Percentiles rank a stretch among this genome's conserved stretches.
Conservation (phyloP, 2,113 vertebrate species). For the Lagopus leucura region DNA sequence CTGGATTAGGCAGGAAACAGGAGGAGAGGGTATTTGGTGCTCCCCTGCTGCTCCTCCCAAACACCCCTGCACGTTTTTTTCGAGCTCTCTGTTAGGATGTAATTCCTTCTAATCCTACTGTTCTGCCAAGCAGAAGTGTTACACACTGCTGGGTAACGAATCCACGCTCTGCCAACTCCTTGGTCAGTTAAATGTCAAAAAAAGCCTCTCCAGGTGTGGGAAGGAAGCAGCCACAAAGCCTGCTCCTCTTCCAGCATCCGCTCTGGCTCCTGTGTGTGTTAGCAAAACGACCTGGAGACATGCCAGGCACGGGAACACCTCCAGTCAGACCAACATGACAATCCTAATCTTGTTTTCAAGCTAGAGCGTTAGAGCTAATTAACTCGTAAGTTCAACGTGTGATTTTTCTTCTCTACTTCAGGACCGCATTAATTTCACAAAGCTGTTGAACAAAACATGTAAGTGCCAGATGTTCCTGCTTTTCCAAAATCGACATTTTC, state of each 20-base stretch:
- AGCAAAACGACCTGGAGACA: background rate
- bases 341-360: background rate
- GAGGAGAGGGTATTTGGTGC: background rate
- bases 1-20: background rate
- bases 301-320: background rate
- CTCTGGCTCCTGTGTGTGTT: background rate
- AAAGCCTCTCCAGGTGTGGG: background rate
- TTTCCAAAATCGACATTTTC: background rate
- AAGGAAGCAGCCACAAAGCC: background rate
- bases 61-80: background rate
- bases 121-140: background rate
- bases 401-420: constrained; percentile 15
- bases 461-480: constrained; percentile 8
- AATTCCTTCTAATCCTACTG: background rate
- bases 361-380: background rate
- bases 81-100: background rate
- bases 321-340: accelerated
- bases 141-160: background rate
- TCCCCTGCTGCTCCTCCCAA: background rate
- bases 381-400: background rate
- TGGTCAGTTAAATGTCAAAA: background rate
- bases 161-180: accelerated
- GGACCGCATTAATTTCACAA: background rate
- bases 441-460: background rate
- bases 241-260: background rate